These are phyloP conservation scores for Trogon melanurus DNA, from an alignment of 2,113 vertebrate genomes.

Conservation along the genomic window DNA sequence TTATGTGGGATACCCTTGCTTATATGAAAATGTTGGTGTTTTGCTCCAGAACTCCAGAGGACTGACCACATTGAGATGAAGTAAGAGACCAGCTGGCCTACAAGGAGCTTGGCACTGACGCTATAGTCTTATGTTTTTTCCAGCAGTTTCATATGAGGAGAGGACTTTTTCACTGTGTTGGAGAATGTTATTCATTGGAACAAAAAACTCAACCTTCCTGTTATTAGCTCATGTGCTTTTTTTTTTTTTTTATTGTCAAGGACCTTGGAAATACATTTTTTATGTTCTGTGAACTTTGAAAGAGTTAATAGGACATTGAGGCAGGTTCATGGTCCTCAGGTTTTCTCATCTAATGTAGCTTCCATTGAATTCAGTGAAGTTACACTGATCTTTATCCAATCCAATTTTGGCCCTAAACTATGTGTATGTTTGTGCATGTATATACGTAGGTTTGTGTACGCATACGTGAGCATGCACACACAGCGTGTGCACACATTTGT, in stretches of 20 bases:
- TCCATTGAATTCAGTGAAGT: neutral
- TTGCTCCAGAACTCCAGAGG: neutral
- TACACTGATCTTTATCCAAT: neutral
- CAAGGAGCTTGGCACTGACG: neutral
- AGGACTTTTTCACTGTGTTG: neutral
- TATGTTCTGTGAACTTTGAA: neutral
- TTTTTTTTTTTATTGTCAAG: neutral
- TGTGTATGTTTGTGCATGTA: neutral
- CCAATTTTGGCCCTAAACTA: neutral
- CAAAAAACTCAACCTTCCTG: neutral
- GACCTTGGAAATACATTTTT: neutral
- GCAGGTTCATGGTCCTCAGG: neutral
- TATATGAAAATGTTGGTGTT: neutral
- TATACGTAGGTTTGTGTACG: neutral
- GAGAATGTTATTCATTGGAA: neutral
- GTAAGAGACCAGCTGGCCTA: neutral
- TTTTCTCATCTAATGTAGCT: neutral
- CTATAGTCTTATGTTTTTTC: neutral
- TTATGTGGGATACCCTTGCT: accelerated
- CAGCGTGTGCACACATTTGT: accelerated
- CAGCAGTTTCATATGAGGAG: neutral
- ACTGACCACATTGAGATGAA: neutral
- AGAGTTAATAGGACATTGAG: neutral
- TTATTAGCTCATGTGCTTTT: neutral
- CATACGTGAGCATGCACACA: accelerated